Evolutionary conservation across 2,113 vertebrate species (phyloP), one percentile per base, ranked within the genome.

Genomic region (Chloropsis cyanopogon): DNA sequence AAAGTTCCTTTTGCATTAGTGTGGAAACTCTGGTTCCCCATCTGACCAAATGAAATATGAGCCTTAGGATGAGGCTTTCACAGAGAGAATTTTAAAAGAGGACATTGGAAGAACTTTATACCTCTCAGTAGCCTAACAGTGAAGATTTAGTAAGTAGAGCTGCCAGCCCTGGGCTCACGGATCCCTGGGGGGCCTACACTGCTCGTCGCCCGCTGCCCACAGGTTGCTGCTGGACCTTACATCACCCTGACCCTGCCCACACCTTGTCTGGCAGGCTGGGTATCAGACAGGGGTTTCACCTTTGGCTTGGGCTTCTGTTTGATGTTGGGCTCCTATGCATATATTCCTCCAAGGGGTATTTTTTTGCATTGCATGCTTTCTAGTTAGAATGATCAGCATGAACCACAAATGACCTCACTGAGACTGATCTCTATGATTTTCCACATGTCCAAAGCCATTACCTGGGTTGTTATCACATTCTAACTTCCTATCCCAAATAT

Each of bases 181-280:
- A 39, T 14, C 3, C 24, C 4, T 10, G 4, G 11, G 7, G 5
- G 2, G 1, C 0, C 21, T 2, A 2, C 12, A n/a, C 4, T 23
- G 11, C 14, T 53, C 0, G 0, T 49, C 26, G 12, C 0, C 13
- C 19, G 26, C 6, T 66, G 39, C 3, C 23, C 54, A n/a, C 4
- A 42, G 5, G 25, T 4, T 41, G 39, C 6, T 60, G 11, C 7
- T 9, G 4, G 11, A 22, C 14, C 14, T 83, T 33, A 33, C 2
- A 54, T 14, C 19, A 29, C 4, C 24, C 11, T 39, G 18, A 54
- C 22, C 7, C 9, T 84, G 26, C 8, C 15, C 26, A 21, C 13
- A 1, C 12, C 22, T 44, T 46, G 7, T 21, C 22, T 63, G 50
- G 10, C 28, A 66, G 13, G 11, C 28, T 63, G 28, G 14, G 11